Conservation (phyloP, 1,140 invertebrate species). For the Temnothorax nylanderi region DNA sequence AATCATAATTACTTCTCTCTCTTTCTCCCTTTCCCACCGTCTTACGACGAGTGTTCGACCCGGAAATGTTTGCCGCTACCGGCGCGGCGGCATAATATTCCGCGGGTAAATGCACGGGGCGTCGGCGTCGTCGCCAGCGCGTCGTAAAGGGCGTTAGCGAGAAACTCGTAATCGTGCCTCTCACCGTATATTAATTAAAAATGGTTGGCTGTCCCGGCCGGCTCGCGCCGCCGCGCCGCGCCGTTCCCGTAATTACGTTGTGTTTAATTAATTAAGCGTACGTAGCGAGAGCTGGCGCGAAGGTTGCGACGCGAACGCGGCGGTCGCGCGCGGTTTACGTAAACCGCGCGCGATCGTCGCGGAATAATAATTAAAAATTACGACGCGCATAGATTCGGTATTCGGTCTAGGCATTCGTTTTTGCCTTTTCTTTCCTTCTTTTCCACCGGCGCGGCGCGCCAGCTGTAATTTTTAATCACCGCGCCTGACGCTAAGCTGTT, state of each 20-base stretch:
- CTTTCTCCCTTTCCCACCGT: neutral
- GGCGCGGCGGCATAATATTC: slow-evolving; percentile 15
- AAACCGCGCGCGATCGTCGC: slow-evolving; percentile 20
- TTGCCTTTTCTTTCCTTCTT: neutral
- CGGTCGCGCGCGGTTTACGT: slow-evolving; percentile 12
- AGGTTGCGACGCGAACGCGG: neutral
- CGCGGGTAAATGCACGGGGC: neutral
- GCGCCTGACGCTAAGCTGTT: neutral
- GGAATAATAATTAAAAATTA: slow-evolving; percentile 57
- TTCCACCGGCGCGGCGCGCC: neutral
- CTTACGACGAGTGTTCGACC: slow-evolving; percentile 17
- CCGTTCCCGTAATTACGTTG: slow-evolving; percentile 32
- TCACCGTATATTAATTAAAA: slow-evolving; percentile 57
- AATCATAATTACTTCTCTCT: slow-evolving; percentile 45
- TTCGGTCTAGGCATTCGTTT: slow-evolving; percentile 32
- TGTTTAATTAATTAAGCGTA: slow-evolving; percentile 58
- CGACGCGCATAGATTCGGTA: slow-evolving; percentile 14
- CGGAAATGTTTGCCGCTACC: slow-evolving; percentile 16
- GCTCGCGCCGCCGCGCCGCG: neutral
- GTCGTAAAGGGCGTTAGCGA: slow-evolving; percentile 36
- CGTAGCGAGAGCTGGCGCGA: slow-evolving; percentile 13
- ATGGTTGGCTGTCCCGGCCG: slow-evolving; percentile 7
- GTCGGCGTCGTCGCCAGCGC: neutral
- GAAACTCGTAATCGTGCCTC: slow-evolving; percentile 36
- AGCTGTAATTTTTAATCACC: slow-evolving; percentile 52